A percentile compares a stretch with the other conserved stretches of the same genome.
Evolutionary conservation across 2,888 invertebrate species (phyloP).

Genomic region (Agriopis aurantiaria): DNA sequence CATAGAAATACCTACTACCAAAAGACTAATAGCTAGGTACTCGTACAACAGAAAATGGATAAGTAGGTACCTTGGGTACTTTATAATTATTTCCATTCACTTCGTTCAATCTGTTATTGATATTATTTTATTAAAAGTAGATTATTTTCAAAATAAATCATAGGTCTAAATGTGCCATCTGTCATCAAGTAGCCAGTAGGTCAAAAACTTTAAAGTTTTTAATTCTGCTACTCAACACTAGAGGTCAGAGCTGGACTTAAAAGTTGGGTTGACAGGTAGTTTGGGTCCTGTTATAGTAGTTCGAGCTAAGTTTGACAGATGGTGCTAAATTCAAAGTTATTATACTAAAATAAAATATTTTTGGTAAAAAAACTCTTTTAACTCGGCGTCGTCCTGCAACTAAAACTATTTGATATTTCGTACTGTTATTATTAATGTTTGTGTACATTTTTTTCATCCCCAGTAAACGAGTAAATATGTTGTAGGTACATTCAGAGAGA

Average conservation of each 20-base stretch:
- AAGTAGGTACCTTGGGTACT: not conserved
- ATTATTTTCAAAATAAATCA: not conserved
- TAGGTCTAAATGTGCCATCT: slow-evolving; percentile 67
- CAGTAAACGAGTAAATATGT: too few species aligned
- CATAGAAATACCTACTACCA: not conserved
- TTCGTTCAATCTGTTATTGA: too few species aligned
- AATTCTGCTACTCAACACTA: slow-evolving; percentile 70
- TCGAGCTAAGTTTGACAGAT: slow-evolving; percentile 66
- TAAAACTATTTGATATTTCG: too few species aligned
- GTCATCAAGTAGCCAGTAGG: slow-evolving; percentile 56
- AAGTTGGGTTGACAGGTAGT: slow-evolving; percentile 61
- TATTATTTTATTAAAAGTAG: too few species aligned
- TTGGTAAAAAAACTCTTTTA: not conserved
- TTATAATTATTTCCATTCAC: too few species aligned
- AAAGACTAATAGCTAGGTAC: not conserved
- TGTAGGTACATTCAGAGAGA: slow-evolving; percentile 18
- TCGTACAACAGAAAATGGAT: not conserved
- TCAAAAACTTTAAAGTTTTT: slow-evolving; percentile 50
- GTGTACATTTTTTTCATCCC: too few species aligned
- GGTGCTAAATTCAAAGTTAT: slow-evolving; percentile 58
- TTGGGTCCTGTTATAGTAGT: slow-evolving; percentile 58
- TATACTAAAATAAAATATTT: not conserved
- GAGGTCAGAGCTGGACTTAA: slow-evolving; percentile 71
- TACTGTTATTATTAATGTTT: too few species aligned
- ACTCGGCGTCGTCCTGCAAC: too few species aligned